These are phyloP conservation scores for Manis crassicaudata DNA, from an alignment of 2,797 vertebrate species.

Conservation along the genomic window DNA sequence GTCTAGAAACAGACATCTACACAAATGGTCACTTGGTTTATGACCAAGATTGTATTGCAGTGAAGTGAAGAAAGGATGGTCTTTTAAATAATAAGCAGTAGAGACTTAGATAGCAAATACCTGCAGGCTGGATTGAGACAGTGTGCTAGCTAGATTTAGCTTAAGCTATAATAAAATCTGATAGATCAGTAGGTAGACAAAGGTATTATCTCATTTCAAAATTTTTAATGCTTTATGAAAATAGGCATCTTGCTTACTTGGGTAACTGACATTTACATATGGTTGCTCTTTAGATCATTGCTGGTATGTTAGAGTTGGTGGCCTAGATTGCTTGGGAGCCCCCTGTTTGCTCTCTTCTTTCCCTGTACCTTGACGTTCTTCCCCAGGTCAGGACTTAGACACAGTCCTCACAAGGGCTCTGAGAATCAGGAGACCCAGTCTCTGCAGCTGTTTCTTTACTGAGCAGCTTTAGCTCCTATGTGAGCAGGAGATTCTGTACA, in stretches of 20 bases:
- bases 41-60: not conserved
- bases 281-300: not conserved
- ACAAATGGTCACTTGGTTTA: not conserved
- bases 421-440: not conserved
- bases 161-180: not conserved
- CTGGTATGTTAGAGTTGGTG: not conserved
- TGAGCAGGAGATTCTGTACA: not conserved
- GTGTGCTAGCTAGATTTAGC: not conserved
- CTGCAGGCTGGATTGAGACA: not conserved
- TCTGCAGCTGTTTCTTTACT: not conserved
- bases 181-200: not conserved
- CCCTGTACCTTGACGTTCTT: not conserved
- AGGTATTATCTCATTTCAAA: not conserved
- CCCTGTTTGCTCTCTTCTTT: not conserved
- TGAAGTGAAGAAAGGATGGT: not conserved
- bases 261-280: not conserved
- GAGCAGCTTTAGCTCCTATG: not conserved
- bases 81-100: not conserved
- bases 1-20: not conserved
- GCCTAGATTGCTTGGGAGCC: too few relatives aligned
- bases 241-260: not conserved
- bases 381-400: not conserved
- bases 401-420: not conserved
- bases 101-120: not conserved
- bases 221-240: not conserved